Percentiles rank a stretch among this genome's conserved stretches.
Evolutionary conservation across 2,113 vertebrate species (phyloP).

Genomic region (Greenwoodochromis staneri): DNA sequence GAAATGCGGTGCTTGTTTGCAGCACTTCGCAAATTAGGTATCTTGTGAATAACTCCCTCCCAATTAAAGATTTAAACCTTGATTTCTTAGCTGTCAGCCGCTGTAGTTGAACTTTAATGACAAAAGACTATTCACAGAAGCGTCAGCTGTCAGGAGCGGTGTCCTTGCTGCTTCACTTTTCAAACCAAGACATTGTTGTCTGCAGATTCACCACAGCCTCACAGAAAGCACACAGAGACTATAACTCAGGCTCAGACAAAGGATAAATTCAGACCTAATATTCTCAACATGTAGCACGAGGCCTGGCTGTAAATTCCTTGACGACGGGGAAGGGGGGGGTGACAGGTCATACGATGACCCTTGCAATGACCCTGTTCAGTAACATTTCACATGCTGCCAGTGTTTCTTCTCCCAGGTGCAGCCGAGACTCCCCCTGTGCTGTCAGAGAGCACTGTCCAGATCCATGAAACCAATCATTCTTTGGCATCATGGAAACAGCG

Average conservation of each 20-base stretch:
- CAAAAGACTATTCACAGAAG: not conserved
- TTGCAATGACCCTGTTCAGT: constrained; percentile 55
- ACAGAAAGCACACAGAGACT: constrained; percentile 12
- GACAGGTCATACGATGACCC: constrained; percentile 53
- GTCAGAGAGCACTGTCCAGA: constrained; percentile 36
- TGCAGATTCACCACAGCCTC: constrained; percentile 1
- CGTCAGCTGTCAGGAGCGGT: not conserved
- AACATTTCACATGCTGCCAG: constrained; percentile 64
- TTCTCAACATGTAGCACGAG: constrained; percentile 13
- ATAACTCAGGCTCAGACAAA: constrained; percentile 36
- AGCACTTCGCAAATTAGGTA: constrained; percentile 39
- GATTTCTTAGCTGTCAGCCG: not conserved
- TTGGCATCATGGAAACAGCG: constrained; percentile 50
- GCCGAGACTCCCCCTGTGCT: constrained; percentile 20
- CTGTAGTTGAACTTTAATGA: not conserved
- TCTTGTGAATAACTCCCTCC: not conserved
- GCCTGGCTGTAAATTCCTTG: constrained; percentile 17
- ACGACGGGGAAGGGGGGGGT: not conserved
- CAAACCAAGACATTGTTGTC: constrained; percentile 16
- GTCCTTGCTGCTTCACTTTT: not conserved
- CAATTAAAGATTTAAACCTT: constrained; percentile 24
- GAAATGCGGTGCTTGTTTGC: constrained; percentile 36
- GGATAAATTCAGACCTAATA: constrained; percentile 22
- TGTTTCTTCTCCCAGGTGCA: constrained; percentile 61
- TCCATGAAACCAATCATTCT: constrained; percentile 62